Evolutionary conservation across 2,888 invertebrate species (phyloP).

Genomic region (Molorchus minor): DNA sequence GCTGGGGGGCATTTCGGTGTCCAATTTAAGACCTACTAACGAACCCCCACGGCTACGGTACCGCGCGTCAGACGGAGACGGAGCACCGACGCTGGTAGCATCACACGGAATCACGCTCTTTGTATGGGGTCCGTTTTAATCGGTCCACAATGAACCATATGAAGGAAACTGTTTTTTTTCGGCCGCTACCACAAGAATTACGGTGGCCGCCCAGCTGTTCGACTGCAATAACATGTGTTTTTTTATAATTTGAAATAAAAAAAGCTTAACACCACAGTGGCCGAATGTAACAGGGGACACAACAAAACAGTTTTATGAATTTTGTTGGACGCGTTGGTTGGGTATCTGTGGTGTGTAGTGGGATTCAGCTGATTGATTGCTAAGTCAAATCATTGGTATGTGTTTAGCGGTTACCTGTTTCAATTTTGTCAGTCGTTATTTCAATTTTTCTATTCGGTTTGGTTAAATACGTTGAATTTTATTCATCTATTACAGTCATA

Average conservation of each 20-base stretch:
- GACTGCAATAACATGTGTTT: constrained; percentile 60
- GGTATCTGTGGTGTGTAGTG: constrained; percentile 20
- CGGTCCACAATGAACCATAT: constrained; percentile 54
- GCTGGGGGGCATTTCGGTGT: constrained; percentile 57
- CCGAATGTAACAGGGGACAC: constrained; percentile 55
- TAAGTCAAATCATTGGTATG: constrained; percentile 5
- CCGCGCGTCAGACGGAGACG: constrained; percentile 30
- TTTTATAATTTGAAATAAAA: constrained; percentile 59
- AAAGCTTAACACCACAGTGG: constrained; percentile 61
- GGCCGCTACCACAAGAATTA: constrained; percentile 26
- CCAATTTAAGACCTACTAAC: constrained; percentile 47
- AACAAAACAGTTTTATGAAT: constrained; percentile 54
- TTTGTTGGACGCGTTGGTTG: constrained; percentile 46
- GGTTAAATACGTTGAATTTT: no score
- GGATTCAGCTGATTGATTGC: constrained; percentile 19
- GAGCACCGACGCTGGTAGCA: constrained; percentile 40
- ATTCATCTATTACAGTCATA: no score
- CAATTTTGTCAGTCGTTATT: no score
- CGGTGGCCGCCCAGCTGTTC: constrained; percentile 44
- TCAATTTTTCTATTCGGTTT: no score
- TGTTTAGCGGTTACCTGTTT: no score
- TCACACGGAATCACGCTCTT: constrained; percentile 50
- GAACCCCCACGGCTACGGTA: constrained; percentile 18
- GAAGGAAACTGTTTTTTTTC: constrained; percentile 43
- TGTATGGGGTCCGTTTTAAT: constrained; percentile 64